These are phyloP conservation scores for Euclidia mi DNA, from an alignment of 2,888 invertebrate genomes.

Conservation along the genomic window DNA sequence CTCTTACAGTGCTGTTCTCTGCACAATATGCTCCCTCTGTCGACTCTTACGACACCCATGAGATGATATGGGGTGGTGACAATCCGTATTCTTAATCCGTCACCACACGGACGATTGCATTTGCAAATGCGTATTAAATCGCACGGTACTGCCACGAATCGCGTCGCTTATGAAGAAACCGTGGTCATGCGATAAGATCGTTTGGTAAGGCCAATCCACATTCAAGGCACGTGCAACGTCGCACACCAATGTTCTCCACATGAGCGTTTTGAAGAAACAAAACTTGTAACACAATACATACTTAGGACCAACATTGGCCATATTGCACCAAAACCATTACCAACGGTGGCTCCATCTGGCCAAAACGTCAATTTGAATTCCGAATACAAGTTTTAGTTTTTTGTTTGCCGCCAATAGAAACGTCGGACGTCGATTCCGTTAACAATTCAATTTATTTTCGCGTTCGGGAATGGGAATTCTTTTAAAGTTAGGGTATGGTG, in stretches of 20 bases:
- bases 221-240: constrained; percentile 70
- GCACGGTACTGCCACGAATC: too few species aligned
- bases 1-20: too few species aligned
- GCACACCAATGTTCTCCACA: constrained; percentile 67
- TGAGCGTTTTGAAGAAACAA: constrained; percentile 75
- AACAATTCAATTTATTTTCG: constrained; percentile 55
- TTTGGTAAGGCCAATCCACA: constrained; percentile 43
- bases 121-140: too few species aligned
- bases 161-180: too few species aligned
- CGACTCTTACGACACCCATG: too few species aligned
- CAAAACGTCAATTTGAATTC: constrained; percentile 54
- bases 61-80: too few species aligned
- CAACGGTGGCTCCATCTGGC: constrained; percentile 36
- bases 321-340: constrained; percentile 29
- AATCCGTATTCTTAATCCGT: too few species aligned
- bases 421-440: constrained; percentile 37
- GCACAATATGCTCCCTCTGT: too few species aligned
- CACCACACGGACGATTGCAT: too few species aligned
- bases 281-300: constrained; percentile 62
- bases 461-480: constrained; percentile 31
- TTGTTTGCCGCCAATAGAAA: constrained; percentile 40
- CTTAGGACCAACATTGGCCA: constrained; percentile 29
- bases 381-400: constrained; percentile 39
- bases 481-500: constrained; percentile 22
- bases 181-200: too few species aligned